Base-by-base conservation (phyloP, 2,797 vertebrate genomes). In the Schizopygopsis malacanthus region DNA sequence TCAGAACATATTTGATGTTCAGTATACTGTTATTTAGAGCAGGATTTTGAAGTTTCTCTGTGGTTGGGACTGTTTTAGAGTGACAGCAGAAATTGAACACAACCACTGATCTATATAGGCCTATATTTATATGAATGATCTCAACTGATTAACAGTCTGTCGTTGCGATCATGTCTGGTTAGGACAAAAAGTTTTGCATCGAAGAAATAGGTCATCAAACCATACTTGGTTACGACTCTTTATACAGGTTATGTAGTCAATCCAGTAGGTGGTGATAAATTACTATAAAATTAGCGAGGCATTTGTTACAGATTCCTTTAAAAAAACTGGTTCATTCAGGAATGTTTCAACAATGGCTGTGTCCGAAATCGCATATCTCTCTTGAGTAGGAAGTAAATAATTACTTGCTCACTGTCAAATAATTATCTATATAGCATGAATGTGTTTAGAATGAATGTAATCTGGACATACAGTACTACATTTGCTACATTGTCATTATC, bases 1-100 rank as follows among this genome's bases (percentile, higher is more conserved):
- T 79, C 37, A 82, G 15, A 71, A 82, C 50, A 71, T 41, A 71
- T 71, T 41, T 82, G 50, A 43, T 59, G 22, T 61, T 25, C 13
- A 61, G 67, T 41, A 43, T 41, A 25, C 18, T 76, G 50, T 33
- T 76, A 76, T 76, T 54, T 59, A 41, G 33, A 78, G 4, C 12
- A 59, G 37, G 50, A 67, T 9, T 37, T 22, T 22, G 33, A 33
- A 6, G 20, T 11, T 33, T 20, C 8, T 20, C 25, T 3, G 4
- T 73, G 71, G 10, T 6, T 54, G 10, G 47, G 73, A 54, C 47
- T 76, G 22, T 43, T 61, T 78, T 22, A 41, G 37, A 11, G 54
- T n/a, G 75, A 77, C 52, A 15, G 50, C 52, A 77, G 33, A 37
- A 76, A 67, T 10, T 61, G 10, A 61, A 67, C 67, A 69, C 5